Evolutionary conservation across 2,797 vertebrate genomes (phyloP).

Genomic region (Pelobates cultripes): DNA sequence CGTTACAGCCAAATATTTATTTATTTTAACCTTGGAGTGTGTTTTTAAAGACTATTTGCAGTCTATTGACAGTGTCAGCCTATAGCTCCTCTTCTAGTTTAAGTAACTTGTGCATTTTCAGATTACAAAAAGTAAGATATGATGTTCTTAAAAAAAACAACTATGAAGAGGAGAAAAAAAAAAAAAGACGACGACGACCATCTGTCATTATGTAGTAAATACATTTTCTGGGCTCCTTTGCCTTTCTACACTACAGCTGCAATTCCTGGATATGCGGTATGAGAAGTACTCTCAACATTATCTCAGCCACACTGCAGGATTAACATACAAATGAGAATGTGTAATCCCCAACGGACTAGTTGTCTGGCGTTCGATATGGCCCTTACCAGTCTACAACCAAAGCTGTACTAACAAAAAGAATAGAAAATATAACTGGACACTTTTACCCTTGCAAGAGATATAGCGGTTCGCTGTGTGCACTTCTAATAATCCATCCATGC

Average conservation of each 20-base stretch:
- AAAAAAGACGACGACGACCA: neutral
- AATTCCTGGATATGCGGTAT: neutral
- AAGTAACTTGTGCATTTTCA: neutral
- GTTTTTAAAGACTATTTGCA: no score
- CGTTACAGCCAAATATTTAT: no score
- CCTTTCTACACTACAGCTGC: neutral
- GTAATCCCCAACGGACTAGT: neutral
- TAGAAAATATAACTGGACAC: slow-evolving; percentile 23
- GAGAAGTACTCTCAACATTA: slow-evolving; percentile 19
- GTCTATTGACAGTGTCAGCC: neutral
- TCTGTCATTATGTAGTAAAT: neutral
- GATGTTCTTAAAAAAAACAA: neutral
- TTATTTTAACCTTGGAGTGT: no score
- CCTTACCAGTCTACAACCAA: slow-evolving; percentile 6
- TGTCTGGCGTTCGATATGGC: neutral
- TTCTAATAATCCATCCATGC: no score
- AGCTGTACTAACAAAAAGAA: slow-evolving; percentile 1
- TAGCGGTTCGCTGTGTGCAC: neutral
- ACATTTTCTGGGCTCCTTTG: neutral
- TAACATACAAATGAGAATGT: slow-evolving; percentile 41
- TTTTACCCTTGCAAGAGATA: neutral
- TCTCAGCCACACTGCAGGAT: slow-evolving; percentile 15
- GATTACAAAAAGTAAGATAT: neutral
- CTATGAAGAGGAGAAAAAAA: neutral
- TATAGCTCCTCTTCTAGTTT: neutral